Base-by-base conservation (phyloP, 1,140 invertebrate genomes). In the Pinna nobilis region DNA sequence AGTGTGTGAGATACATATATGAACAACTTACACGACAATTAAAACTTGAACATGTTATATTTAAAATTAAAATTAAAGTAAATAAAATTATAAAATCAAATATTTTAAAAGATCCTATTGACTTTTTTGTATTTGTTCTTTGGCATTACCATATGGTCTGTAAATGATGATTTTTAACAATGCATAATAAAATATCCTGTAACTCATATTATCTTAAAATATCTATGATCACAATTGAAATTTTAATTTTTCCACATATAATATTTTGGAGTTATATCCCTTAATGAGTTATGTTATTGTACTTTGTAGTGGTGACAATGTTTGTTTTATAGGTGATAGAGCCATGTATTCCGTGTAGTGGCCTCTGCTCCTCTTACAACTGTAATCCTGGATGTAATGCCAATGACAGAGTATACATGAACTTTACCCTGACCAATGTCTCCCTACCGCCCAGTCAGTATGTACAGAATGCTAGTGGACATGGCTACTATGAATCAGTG, bases 271-370 rank as follows among this genome's bases (percentile, higher is more conserved):
- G n/a, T n/a, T n/a, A n/a, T n/a, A n/a, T n/a, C n/a, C n/a, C n/a
- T n/a, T n/a, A n/a, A n/a, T n/a, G n/a, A n/a, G n/a, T n/a, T n/a
- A n/a, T n/a, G n/a, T n/a, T n/a, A n/a, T n/a, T n/a, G n/a, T n/a
- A n/a, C n/a, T n/a, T n/a, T n/a, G n/a, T n/a, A n/a, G n/a, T n/a
- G n/a, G n/a, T n/a, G n/a, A n/a, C 39, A 44, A 44, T 20, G 30
- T 61, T 35, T 15, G 33, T 41, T n/a, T 67, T 73, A 11, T 47
- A 74, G 71, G 44, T 74, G 18, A 44, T 33, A 13, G 39, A 18
- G 5, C 63, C 71, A 20, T 74, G 71, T 51, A 51, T 68, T 32
- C 71, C 71, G 30, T 74, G 71, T 25, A 28, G 7, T 35, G 35
- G n/a, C 13, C 39, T 53, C 18, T 74, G 71, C 53, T 65, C 64